Conservation (phyloP, 2,113 vertebrate species). For the Theristicus caerulescens region DNA sequence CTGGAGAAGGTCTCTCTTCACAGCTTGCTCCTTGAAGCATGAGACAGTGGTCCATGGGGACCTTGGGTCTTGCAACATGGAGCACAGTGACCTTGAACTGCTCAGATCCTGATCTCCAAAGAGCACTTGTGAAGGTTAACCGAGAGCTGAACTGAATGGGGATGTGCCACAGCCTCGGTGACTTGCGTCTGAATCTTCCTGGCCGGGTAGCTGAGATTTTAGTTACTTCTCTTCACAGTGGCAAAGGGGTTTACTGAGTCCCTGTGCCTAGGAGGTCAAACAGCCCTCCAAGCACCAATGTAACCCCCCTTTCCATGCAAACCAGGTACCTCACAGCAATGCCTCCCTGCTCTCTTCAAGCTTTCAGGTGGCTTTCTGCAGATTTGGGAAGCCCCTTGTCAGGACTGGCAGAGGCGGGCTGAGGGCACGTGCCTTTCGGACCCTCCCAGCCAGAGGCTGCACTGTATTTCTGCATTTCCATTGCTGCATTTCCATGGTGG, state of each 20-base stretch:
- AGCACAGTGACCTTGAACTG: neutral
- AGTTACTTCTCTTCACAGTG: neutral
- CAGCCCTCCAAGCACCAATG: no score
- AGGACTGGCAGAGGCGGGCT: neutral
- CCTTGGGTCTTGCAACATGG: neutral
- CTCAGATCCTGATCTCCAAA: neutral
- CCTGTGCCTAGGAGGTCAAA: neutral
- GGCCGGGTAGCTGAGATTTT: neutral
- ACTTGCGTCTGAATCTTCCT: neutral
- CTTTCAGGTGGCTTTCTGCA: neutral
- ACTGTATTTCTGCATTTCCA: neutral
- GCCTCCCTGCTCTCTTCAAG: neutral
- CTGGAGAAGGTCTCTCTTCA: neutral
- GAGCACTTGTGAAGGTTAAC: neutral
- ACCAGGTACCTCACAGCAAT: neutral
- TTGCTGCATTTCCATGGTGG: neutral
- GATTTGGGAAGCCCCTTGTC: neutral
- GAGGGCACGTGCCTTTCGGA: accelerated
- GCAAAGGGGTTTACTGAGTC: neutral
- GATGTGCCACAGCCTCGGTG: neutral
- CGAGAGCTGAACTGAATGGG: neutral
- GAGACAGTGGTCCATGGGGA: neutral
- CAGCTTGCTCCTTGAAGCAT: neutral
- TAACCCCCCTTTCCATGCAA: neutral
- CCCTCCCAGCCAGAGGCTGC: neutral